Percentiles rank a stretch among this genome's conserved stretches.
Conservation (phyloP, 2,797 vertebrate species). For the Typhlichthys eigenmanni region DNA sequence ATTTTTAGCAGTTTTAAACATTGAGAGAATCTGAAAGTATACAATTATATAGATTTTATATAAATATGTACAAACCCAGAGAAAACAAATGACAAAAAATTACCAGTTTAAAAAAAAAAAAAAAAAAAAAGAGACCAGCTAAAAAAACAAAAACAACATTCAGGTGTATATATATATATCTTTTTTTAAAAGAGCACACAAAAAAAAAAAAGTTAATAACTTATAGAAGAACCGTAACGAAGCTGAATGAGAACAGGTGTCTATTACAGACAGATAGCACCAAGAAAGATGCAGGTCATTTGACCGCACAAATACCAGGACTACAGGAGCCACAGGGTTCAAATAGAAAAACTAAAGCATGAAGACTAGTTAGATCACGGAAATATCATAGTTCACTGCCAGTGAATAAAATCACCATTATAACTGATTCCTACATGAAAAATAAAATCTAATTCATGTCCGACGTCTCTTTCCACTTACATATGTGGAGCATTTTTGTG, state of each 20-base stretch:
- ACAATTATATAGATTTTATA: slow-evolving; percentile 78
- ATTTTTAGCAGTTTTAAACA: slow-evolving; percentile 75
- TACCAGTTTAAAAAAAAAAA: slow-evolving; percentile 62
- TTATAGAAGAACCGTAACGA: neutral
- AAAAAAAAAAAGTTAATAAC: neutral
- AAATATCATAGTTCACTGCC: no score
- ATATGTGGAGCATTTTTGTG: no score
- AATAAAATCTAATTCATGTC: no score
- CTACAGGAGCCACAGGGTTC: neutral
- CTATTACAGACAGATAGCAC: no score
- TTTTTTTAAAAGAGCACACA: no score
- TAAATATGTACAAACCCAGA: slow-evolving; percentile 81
- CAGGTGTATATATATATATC: slow-evolving; percentile 17
- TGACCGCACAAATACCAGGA: no score
- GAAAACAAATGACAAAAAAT: slow-evolving; percentile 73
- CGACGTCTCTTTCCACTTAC: no score
- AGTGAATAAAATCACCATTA: no score
- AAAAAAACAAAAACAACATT: slow-evolving; percentile 68
- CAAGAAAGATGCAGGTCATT: neutral
- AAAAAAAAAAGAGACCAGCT: slow-evolving; percentile 53
- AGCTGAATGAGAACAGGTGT: neutral
- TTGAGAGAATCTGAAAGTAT: slow-evolving; percentile 65
- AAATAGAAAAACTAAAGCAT: no score
- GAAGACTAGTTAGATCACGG: no score
- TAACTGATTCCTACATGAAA: no score